Evolutionary conservation across 2,888 invertebrate species (phyloP).

Genomic region (Habroteleia sp.): DNA sequence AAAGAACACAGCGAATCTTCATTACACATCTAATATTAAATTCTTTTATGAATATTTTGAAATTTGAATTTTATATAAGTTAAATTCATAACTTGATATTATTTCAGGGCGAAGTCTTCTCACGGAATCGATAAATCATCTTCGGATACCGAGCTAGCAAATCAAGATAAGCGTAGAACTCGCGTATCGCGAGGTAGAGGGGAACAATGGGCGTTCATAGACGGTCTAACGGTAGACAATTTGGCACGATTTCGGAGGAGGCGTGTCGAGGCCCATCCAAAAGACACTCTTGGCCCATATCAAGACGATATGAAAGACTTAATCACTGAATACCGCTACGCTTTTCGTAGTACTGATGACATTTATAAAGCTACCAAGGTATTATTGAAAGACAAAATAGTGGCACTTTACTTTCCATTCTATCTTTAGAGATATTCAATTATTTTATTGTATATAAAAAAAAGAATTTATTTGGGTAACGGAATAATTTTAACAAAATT

Average conservation of each 20-base stretch:
- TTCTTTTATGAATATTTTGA: too few relatives aligned
- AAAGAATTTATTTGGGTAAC: too few relatives aligned
- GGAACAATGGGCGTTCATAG: constrained; percentile 80
- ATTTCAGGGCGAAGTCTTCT: constrained; percentile 65
- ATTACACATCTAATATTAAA: too few relatives aligned
- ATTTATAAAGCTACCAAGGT: constrained; percentile 67
- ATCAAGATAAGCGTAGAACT: constrained; percentile 63
- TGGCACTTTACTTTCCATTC: too few relatives aligned
- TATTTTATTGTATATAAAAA: too few relatives aligned
- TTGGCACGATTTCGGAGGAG: constrained; percentile 82
- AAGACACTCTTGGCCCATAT: constrained; percentile 71
- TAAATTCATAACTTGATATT: too few relatives aligned
- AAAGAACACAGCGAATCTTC: too few relatives aligned
- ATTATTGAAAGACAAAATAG: too few relatives aligned
- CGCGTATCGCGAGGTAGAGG: constrained; percentile 62
- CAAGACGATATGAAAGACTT: constrained; percentile 61
- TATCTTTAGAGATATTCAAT: too few relatives aligned
- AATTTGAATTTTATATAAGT: too few relatives aligned
- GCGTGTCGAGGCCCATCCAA: constrained; percentile 79
- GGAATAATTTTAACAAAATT: too few relatives aligned
- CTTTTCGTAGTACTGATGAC: constrained; percentile 74
- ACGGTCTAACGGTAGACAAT: constrained; percentile 83
- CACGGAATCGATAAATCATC: constrained; percentile 74
- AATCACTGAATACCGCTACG: constrained; percentile 74
- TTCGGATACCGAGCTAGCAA: constrained; percentile 79